A percentile compares a stretch with the other conserved stretches of the same genome.
phyloP scores from a whole-genome alignment of 1,140 invertebrate genomes.

The Sipha flava region DNA sequence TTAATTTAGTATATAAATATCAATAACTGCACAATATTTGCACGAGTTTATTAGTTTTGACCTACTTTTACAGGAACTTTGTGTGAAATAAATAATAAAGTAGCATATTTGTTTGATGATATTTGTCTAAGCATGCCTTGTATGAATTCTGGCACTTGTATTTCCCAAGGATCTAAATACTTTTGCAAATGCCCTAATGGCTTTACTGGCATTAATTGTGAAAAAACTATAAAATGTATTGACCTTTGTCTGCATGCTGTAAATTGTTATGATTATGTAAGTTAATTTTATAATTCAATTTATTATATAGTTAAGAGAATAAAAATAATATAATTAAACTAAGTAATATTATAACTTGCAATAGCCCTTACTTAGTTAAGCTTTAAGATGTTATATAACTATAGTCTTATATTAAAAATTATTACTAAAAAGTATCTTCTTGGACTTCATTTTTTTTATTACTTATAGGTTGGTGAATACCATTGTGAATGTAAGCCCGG shows the following conservation, averaged over 20 bases:
- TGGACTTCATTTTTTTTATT: not conserved
- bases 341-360: no score
- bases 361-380: not conserved
- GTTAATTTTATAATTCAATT: not conserved
- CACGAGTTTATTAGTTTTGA: conserved; percentile 11
- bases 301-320: not conserved
- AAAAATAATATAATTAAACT: no score
- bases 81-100: conserved; percentile 17
- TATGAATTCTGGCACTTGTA: conserved; percentile 50
- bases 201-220: conserved; percentile 63
- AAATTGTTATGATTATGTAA: conserved; percentile 45
- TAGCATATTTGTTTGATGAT: conserved; percentile 13
- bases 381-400: not conserved
- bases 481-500: conserved; percentile 16
- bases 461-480: conserved; percentile 16
- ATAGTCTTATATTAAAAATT: not conserved
- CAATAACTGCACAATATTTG: not conserved
- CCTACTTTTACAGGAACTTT: conserved; percentile 14
- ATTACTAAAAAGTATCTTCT: not conserved
- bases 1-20: not conserved
- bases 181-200: conserved; percentile 68
- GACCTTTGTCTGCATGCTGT: conserved; percentile 51
- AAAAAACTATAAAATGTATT: conserved; percentile 48
- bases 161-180: conserved; percentile 42
- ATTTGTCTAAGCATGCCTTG: conserved; percentile 47